These are phyloP conservation scores for Clarias magur DNA, from an alignment of 2,113 vertebrate genomes.

Conservation along the genomic window DNA sequence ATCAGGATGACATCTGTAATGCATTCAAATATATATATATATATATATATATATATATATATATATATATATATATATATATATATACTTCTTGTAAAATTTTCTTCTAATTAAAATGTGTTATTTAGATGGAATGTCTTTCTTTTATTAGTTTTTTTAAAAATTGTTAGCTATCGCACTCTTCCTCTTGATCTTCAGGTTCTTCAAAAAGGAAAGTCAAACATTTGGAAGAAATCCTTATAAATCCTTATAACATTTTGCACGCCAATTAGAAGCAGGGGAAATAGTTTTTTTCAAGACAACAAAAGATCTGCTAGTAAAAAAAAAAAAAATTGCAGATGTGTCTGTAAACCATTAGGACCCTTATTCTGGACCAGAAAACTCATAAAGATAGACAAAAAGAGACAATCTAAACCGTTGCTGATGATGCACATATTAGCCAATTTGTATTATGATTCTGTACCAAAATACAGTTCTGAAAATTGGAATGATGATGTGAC, in stretches of 20 bases:
- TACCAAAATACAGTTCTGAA: neutral
- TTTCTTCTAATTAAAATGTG: neutral
- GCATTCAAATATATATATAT: no score
- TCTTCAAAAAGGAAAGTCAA: neutral
- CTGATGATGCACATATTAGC: neutral
- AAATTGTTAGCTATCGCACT: neutral
- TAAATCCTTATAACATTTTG: neutral
- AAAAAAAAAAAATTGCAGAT: no score
- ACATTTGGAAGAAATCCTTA: neutral
- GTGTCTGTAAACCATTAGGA: neutral
- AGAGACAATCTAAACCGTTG: neutral
- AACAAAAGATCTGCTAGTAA: neutral
- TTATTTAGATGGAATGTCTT: neutral
- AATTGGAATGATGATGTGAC: no score
- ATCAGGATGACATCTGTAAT: neutral
- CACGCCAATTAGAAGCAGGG: neutral
- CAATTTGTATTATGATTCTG: neutral
- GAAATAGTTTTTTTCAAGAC: neutral
- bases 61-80: no score
- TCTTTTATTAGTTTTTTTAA: no score
- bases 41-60: no score
- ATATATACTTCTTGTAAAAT: no score
- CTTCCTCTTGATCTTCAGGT: neutral
- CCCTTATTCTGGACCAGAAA: neutral
- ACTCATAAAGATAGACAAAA: neutral